A percentile compares a stretch with the other conserved stretches of the same genome.
Conservation (phyloP, 2,888 invertebrate genomes). For the Napeogenes sylphis region DNA sequence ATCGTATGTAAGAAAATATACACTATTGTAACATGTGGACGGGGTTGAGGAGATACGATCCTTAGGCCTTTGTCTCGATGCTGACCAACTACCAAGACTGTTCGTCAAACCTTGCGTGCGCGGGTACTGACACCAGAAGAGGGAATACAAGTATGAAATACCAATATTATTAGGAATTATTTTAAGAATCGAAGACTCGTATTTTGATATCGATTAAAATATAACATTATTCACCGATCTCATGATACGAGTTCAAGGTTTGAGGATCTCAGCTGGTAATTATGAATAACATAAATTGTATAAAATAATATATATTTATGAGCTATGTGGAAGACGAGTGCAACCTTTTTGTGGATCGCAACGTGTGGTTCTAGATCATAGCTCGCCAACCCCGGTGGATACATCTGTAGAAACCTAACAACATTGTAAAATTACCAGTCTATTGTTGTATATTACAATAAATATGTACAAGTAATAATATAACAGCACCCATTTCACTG, state of each 20-base stretch:
- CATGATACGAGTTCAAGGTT: neutral
- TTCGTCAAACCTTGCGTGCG: slow-evolving; percentile 6
- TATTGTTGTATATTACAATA: slow-evolving; percentile 75
- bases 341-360: slow-evolving; percentile 2
- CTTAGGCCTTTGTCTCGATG: slow-evolving; percentile 24
- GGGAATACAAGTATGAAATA: neutral
- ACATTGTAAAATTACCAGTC: slow-evolving; percentile 75
- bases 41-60: slow-evolving; percentile 40
- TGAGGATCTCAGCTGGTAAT: slow-evolving; percentile 2
- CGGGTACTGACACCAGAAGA: neutral
- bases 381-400: slow-evolving; percentile 53
- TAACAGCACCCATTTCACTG: slow-evolving; percentile 73
- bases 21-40: slow-evolving; percentile 69
- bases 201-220: no score
- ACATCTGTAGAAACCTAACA: slow-evolving; percentile 76
- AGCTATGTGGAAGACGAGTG: slow-evolving; percentile 34
- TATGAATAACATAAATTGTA: slow-evolving; percentile 7
- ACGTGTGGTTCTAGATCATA: slow-evolving; percentile 22
- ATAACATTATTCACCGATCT: no score
- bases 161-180: neutral
- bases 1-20: slow-evolving; percentile 74
- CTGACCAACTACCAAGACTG: slow-evolving; percentile 4
- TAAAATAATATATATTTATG: slow-evolving; percentile 22
- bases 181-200: no score
- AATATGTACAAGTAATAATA: slow-evolving; percentile 75